Base-by-base conservation (phyloP, 2,797 vertebrate genomes). In the Orestias chungarensis region DNA sequence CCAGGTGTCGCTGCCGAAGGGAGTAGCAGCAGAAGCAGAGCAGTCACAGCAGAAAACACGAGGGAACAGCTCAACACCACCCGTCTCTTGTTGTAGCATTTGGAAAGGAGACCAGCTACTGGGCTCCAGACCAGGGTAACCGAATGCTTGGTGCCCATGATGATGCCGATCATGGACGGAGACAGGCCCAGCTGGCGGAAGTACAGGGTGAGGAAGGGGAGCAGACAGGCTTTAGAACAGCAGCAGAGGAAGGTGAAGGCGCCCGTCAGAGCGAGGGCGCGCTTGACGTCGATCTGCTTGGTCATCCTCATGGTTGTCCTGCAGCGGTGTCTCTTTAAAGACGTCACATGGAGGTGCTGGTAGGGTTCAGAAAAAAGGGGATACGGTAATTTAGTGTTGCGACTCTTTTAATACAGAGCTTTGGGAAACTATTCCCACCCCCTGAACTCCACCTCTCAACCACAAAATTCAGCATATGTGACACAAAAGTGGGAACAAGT, bases 131-230 rank as follows among this genome's bases (percentile, higher is more conserved):
- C 67, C 70, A 96, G 87, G 0, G 89, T 80, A 14, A 95, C 55
- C 38, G 95, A 75, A 78, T 95, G 92, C 74, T 90, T 94, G n/a
- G 93, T 79, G 0, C 94, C 96, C 93, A 96, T 94, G 74, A 95
- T 55, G 71, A 94, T 42, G 74, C 97, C 96, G 0, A 94, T 94
- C 91, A 95, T 95, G 7, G 92, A 78, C 0, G 95, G 94, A 0
- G 90, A 82, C 77, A 98, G 84, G 64, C 96, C 96, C 73, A 96
- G 93, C 64, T 95, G 93, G 43, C 95, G 80, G 74, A 97, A 91
- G 91, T 95, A 97, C 18, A 98, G 93, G 4, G 96, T 95, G 79
- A 97, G 93, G 88, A 97, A 97, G 9, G 96, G 96, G 10, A 94
- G 82, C 65, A 95, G 87, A 75, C 95, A 96, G 76, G 91, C 94